A percentile compares a stretch with the other conserved stretches of the same genome.
Conservation (phyloP, 2,113 vertebrate species). For the Eptesicus fuscus region DNA sequence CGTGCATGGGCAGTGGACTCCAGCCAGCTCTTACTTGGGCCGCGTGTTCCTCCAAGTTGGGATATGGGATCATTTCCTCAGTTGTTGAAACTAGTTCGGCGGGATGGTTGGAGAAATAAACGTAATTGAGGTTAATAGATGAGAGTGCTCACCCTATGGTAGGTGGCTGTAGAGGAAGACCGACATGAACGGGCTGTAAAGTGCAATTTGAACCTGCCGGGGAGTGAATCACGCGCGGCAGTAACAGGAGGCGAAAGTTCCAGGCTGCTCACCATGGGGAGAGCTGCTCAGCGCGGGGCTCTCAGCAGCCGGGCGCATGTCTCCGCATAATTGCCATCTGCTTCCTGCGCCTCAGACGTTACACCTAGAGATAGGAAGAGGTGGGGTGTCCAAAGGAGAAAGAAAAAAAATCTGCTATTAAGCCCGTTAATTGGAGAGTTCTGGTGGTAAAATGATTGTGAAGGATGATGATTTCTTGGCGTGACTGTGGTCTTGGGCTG, state of each 20-base stretch:
- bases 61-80: slow-evolving; percentile 26
- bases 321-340: slow-evolving; percentile 40
- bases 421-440: slow-evolving; percentile 60
- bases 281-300: not conserved
- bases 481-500: not conserved
- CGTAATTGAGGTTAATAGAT: slow-evolving; percentile 60
- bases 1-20: not conserved
- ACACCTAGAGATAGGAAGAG: slow-evolving; percentile 37
- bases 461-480: slow-evolving; percentile 48
- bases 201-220: slow-evolving; percentile 49
- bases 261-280: not conserved
- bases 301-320: not conserved
- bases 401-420: slow-evolving; percentile 16
- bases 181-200: slow-evolving; percentile 46
- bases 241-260: slow-evolving; percentile 50
- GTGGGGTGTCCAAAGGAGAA: slow-evolving; percentile 51
- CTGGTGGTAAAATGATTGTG: not conserved
- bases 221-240: slow-evolving; percentile 62
- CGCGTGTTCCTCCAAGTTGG: slow-evolving; percentile 16
- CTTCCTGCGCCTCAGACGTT: slow-evolving; percentile 10
- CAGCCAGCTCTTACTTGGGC: not conserved
- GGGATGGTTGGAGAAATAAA: slow-evolving; percentile 65
- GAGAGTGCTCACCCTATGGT: slow-evolving; percentile 59
- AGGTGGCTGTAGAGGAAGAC: slow-evolving; percentile 61
- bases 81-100: slow-evolving; percentile 49